Conservation (phyloP, 2,888 invertebrate genomes). For the Periphyllus acericola region DNA sequence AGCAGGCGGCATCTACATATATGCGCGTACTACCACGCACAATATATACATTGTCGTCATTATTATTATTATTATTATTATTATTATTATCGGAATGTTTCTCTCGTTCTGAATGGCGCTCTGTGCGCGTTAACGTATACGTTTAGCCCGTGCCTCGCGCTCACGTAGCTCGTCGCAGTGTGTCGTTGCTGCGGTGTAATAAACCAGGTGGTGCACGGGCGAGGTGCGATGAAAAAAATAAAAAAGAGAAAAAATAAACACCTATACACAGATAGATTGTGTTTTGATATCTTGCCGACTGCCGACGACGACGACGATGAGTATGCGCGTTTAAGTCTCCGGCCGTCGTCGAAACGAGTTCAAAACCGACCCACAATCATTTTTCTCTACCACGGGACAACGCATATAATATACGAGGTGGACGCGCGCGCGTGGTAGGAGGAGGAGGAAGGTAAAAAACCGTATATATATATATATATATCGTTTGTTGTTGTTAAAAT, state of each 20-base stretch:
- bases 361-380: constrained; percentile 47
- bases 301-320: constrained; percentile 41
- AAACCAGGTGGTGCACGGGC: constrained; percentile 37
- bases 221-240: constrained; percentile 23
- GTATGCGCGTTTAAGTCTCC: constrained; percentile 57
- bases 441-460: not conserved
- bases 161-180: not conserved
- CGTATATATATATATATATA: constrained; percentile 18
- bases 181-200: constrained; percentile 20
- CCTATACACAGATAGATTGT: constrained; percentile 35
- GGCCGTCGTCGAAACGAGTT: constrained; percentile 34
- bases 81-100: constrained; percentile 1
- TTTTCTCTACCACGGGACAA: constrained; percentile 4
- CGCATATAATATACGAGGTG: not conserved
- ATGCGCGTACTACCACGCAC: not conserved
- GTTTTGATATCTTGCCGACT: constrained; percentile 47
- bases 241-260: not conserved
- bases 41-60: not conserved
- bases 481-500: constrained; percentile 60
- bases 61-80: not conserved
- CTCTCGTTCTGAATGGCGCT: not conserved
- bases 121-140: not conserved
- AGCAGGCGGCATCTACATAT: not conserved
- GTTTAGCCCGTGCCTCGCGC: constrained; percentile 21
- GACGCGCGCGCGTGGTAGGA: not conserved